Percentiles rank a stretch among this genome's conserved stretches.
These are phyloP conservation scores for Parapsyche elsis DNA, from an alignment of 1,140 invertebrate genomes.

Conservation along the genomic window DNA sequence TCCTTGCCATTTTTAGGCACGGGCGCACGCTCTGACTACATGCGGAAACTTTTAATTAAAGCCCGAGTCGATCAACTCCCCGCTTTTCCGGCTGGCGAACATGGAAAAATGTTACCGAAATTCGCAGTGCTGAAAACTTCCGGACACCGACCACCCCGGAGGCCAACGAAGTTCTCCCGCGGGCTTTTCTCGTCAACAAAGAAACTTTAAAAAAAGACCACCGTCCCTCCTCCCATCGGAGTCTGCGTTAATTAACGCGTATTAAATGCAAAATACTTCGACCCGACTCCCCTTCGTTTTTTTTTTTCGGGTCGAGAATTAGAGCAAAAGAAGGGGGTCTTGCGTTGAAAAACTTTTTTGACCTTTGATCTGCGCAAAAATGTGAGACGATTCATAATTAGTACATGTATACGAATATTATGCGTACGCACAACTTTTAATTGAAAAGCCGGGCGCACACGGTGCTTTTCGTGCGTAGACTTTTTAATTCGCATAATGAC, in stretches of 20 bases:
- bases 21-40: not conserved
- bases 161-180: not conserved
- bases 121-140: not conserved
- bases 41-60: constrained; percentile 39
- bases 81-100: not conserved
- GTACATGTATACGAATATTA: not conserved
- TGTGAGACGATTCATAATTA: constrained; percentile 13
- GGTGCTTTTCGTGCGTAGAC: no score
- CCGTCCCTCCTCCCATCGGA: no score
- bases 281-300: not conserved
- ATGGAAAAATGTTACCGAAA: not conserved
- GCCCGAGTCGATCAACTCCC: not conserved
- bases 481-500: no score
- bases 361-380: constrained; percentile 14
- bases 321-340: not conserved
- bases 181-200: constrained; percentile 2
- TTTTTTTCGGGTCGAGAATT: not conserved
- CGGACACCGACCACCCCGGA: not conserved
- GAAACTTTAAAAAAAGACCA: constrained; percentile 4
- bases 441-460: no score
- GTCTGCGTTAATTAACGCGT: constrained; percentile 20
- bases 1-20: no score
- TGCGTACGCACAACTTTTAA: no score
- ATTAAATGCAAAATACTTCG: constrained; percentile 32
- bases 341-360: constrained; percentile 1